phyloP scores from a whole-genome alignment of 2,888 invertebrate genomes.

The Xestia sexstrigata region DNA sequence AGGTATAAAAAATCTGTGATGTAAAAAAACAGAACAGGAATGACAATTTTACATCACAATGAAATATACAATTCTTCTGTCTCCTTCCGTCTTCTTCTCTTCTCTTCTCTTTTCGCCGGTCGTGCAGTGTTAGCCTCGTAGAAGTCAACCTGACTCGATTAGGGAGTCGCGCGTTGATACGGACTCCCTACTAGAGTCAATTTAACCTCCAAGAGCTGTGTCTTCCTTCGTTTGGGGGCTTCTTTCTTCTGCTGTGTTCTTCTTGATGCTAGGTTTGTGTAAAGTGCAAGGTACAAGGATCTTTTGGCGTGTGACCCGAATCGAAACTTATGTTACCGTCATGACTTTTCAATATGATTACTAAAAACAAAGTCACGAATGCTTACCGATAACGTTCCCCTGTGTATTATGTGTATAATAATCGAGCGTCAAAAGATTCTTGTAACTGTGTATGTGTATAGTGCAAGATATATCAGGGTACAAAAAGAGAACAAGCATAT shows the following conservation, averaged over 20 bases:
- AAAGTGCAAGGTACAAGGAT: not conserved
- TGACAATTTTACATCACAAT: conserved; percentile 16
- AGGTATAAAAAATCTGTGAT: no score
- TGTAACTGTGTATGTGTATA: not conserved
- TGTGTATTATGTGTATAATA: not conserved
- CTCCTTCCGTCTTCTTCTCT: conserved; percentile 37
- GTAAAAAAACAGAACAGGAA: not conserved
- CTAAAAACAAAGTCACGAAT: not conserved
- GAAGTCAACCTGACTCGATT: conserved; percentile 99
- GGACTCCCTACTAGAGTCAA: conserved; percentile 99
- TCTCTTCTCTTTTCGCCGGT: conserved; percentile 27
- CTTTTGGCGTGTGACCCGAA: not conserved
- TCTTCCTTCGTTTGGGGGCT: conserved; percentile 66
- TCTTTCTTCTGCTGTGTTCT: conserved; percentile 62
- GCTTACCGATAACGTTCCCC: not conserved
- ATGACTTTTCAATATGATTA: not conserved
- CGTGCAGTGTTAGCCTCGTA: conserved; percentile 92
- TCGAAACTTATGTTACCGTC: not conserved
- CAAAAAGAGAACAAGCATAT: not conserved
- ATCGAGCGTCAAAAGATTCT: not conserved
- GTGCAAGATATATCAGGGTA: not conserved
- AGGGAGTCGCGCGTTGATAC: conserved; percentile 97
- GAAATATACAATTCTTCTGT: conserved; percentile 16
- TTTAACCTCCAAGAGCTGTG: conserved; percentile 96
- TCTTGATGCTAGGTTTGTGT: conserved; percentile 35